A percentile compares a stretch with the other conserved stretches of the same genome.
These are phyloP conservation scores for Trachymyrmex septentrionalis DNA, from an alignment of 1,140 invertebrate species.

Conservation along the genomic window DNA sequence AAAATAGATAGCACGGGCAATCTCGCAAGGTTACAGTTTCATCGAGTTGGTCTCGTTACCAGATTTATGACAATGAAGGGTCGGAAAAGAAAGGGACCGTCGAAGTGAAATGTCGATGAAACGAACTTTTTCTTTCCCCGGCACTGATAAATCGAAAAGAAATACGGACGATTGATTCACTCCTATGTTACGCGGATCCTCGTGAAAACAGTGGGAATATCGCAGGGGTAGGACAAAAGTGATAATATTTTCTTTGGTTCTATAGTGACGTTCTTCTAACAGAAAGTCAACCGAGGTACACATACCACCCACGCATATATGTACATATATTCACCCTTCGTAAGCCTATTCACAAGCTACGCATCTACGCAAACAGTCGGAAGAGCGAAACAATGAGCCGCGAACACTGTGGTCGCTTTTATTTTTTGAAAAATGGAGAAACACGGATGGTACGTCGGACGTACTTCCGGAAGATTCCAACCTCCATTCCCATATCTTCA, in stretches of 20 bases:
- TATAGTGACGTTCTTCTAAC: slow-evolving; percentile 44
- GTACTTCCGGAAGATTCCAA: slow-evolving; percentile 83
- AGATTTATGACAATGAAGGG: slow-evolving; percentile 64
- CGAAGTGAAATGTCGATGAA: slow-evolving; percentile 62
- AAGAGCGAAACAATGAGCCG: slow-evolving; percentile 83
- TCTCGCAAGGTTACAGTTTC: slow-evolving; percentile 38
- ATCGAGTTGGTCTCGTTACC: slow-evolving; percentile 54
- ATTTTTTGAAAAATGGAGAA: slow-evolving; percentile 86
- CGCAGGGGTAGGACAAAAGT: slow-evolving; percentile 27
- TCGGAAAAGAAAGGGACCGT: slow-evolving; percentile 51
- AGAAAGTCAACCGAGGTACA: slow-evolving; percentile 9
- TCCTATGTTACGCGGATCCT: slow-evolving; percentile 49
- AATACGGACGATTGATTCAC: slow-evolving; percentile 67
- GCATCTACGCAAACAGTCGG: slow-evolving; percentile 59
- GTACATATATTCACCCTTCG: slow-evolving; percentile 34
- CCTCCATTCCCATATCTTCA: slow-evolving; percentile 61
- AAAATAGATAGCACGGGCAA: slow-evolving; percentile 34
- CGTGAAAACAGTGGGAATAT: slow-evolving; percentile 48
- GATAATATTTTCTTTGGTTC: slow-evolving; percentile 61
- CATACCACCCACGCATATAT: background rate
- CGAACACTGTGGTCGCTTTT: slow-evolving; percentile 79
- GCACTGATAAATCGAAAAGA: slow-evolving; percentile 63
- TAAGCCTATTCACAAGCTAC: slow-evolving; percentile 51
- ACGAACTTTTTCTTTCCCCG: slow-evolving; percentile 52
- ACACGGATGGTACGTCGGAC: slow-evolving; percentile 77